A percentile compares a stretch with the other conserved stretches of the same genome.
These are phyloP conservation scores for Liodrosophila aerea DNA, from an alignment of 2,888 invertebrate genomes.

Conservation along the genomic window DNA sequence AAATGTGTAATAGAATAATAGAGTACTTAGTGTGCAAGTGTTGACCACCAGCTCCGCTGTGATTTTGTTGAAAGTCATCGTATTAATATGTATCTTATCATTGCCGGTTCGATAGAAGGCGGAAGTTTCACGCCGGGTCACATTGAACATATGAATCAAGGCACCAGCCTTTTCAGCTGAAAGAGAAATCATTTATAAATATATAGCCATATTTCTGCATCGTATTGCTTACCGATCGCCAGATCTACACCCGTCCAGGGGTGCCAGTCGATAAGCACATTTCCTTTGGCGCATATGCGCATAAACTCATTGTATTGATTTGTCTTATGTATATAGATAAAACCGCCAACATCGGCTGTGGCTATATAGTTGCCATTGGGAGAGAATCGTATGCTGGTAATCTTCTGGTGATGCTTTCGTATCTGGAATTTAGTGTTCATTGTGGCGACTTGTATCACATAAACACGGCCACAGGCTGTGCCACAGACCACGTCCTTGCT, in stretches of 20 bases:
- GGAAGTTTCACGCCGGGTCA: constrained; percentile 74
- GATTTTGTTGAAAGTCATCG: constrained; percentile 81
- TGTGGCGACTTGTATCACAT: constrained; percentile 56
- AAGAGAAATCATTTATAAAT: constrained; percentile 4
- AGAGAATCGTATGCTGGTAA: constrained; percentile 76
- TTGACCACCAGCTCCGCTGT: constrained; percentile 83
- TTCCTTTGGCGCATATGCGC: constrained; percentile 55
- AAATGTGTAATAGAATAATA: no score
- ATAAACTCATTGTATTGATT: constrained; percentile 58
- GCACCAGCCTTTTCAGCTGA: constrained; percentile 77
- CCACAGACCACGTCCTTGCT: constrained; percentile 76
- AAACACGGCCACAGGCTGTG: constrained; percentile 68
- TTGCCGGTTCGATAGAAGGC: constrained; percentile 79
- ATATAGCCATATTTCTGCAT: no score
- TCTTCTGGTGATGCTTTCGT: constrained; percentile 55
- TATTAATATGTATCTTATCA: constrained; percentile 72
- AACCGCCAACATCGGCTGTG: constrained; percentile 72
- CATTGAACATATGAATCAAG: constrained; percentile 76
- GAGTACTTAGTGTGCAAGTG: constrained; percentile 56
- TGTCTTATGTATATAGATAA: constrained; percentile 71
- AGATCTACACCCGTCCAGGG: constrained; percentile 82
- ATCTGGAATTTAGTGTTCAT: constrained; percentile 53
- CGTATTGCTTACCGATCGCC: constrained; percentile 80
- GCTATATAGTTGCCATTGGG: constrained; percentile 78
- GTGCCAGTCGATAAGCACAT: constrained; percentile 82